phyloP scores from a whole-genome alignment of 1,140 invertebrate species.

The Muscidifurax raptorellus region DNA sequence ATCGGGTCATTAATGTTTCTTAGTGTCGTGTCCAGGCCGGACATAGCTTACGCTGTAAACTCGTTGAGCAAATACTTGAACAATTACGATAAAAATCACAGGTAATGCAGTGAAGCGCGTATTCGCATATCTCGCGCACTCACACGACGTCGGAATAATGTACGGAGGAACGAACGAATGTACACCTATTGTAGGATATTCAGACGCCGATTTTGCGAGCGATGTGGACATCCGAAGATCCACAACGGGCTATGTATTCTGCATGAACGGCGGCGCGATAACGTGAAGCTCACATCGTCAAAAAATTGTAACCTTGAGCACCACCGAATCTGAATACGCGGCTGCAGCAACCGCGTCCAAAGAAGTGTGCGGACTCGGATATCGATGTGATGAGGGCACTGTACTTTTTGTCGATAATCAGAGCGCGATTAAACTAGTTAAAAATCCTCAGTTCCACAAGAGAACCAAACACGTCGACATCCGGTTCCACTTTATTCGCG shows the following conservation, averaged over 20 bases:
- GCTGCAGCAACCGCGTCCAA: neutral
- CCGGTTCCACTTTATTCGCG: slow-evolving; percentile 54
- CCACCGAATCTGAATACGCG: neutral
- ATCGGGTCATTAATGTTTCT: neutral
- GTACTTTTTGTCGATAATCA: slow-evolving; percentile 59
- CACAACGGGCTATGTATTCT: slow-evolving; percentile 59
- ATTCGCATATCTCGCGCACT: neutral
- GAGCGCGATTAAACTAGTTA: slow-evolving; percentile 56
- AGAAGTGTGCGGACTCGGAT: neutral
- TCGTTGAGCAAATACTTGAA: neutral
- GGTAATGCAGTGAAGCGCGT: neutral
- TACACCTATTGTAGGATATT: neutral
- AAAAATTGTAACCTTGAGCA: neutral
- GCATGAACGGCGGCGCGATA: slow-evolving; percentile 55
- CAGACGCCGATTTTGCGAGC: slow-evolving; percentile 59
- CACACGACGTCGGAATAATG: neutral
- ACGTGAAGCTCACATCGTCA: neutral
- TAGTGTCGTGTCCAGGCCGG: neutral
- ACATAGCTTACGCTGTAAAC: neutral
- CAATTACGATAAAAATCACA: neutral
- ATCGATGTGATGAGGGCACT: neutral
- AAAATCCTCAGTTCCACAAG: slow-evolving; percentile 54
- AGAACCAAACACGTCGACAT: slow-evolving; percentile 61
- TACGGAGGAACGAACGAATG: neutral
- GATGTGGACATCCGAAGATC: slow-evolving; percentile 55